These are phyloP conservation scores for Colletes gigas DNA, from an alignment of 1,140 invertebrate species.

Conservation along the genomic window DNA sequence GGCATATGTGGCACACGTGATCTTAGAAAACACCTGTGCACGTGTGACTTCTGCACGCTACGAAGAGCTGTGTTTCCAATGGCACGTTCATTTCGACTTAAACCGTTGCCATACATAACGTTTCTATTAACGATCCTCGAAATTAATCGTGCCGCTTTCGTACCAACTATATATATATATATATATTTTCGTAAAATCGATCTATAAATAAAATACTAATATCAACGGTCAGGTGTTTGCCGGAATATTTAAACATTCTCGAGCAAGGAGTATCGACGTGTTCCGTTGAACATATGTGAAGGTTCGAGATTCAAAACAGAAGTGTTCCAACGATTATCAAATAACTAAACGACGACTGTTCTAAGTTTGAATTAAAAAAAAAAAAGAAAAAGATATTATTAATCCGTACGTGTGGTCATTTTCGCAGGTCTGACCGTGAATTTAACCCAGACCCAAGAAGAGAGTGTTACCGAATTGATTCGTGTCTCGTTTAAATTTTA, in stretches of 20 bases:
- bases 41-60: slow-evolving; percentile 67
- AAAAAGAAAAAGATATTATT: too few relatives aligned
- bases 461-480: neutral
- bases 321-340: neutral
- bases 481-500: slow-evolving; percentile 10
- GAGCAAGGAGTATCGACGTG: neutral
- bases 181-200: neutral
- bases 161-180: too few relatives aligned
- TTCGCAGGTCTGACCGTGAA: too few relatives aligned
- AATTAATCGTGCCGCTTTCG: neutral
- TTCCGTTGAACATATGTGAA: slow-evolving; percentile 29
- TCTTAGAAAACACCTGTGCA: slow-evolving; percentile 79
- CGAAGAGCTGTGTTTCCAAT: slow-evolving; percentile 62
- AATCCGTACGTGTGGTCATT: too few relatives aligned
- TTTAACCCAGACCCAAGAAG: neutral
- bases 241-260: neutral
- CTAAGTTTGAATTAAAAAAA: neutral
- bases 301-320: neutral
- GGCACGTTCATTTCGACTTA: slow-evolving; percentile 61
- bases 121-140: slow-evolving; percentile 36
- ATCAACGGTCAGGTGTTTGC: neutral
- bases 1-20: slow-evolving; percentile 73
- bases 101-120: slow-evolving; percentile 61
- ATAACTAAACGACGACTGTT: neutral
- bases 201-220: too few relatives aligned